phyloP scores from a whole-genome alignment of 2,113 vertebrate genomes.

The Forbesichthys papilliferus region DNA sequence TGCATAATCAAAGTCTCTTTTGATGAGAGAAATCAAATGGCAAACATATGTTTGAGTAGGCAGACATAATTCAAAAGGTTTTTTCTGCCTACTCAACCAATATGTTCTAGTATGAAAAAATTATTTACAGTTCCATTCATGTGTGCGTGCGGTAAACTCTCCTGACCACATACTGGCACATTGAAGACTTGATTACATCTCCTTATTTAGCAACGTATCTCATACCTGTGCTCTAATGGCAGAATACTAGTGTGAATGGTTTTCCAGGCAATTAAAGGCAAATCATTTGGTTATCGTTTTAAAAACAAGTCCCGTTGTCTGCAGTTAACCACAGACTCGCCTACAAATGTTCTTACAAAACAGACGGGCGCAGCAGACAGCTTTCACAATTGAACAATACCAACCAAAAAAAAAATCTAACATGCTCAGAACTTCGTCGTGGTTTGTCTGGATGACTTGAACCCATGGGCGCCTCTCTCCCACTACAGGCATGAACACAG shows the following conservation, averaged over 20 bases:
- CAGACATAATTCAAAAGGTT: too few species aligned
- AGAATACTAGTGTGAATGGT: background rate
- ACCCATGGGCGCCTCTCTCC: background rate
- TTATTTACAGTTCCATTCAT: background rate
- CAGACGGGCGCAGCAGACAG: background rate
- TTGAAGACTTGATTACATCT: background rate
- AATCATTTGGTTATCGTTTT: background rate
- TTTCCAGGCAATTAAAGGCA: background rate
- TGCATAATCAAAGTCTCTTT: slow-evolving; percentile 11
- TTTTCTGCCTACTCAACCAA: too few species aligned
- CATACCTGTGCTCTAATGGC: background rate
- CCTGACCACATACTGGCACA: background rate
- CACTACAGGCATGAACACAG: slow-evolving; percentile 63
- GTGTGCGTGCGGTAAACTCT: background rate
- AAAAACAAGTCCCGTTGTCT: background rate
- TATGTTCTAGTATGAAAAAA: too few species aligned
- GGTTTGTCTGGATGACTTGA: background rate
- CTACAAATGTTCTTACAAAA: background rate
- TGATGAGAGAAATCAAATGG: slow-evolving; percentile 7
- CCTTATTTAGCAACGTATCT: background rate
- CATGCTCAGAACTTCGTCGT: too few species aligned
- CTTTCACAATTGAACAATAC: too few species aligned
- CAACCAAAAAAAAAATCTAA: too few species aligned
- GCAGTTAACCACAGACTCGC: background rate
- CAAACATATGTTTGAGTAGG: too few species aligned